Percentiles rank a stretch among this genome's conserved stretches.
Conservation (phyloP, 2,797 vertebrate genomes). For the Poecilia velifera region DNA sequence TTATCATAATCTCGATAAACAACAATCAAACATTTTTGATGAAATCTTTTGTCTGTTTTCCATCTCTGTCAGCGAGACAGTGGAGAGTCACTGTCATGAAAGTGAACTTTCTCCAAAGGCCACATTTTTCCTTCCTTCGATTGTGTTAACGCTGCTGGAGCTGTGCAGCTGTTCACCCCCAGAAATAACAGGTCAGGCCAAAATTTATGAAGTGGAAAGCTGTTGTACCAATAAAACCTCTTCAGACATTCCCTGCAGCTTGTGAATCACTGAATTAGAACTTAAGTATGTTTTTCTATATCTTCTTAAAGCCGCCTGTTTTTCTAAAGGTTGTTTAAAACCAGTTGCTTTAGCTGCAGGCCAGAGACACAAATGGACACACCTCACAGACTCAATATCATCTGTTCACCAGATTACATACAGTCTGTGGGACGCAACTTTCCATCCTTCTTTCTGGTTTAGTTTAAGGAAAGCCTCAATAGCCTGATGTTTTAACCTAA, state of each 20-base stretch:
- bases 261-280: constrained; percentile 30
- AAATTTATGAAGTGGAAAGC: constrained; percentile 25
- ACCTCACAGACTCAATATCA: background rate
- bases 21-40: background rate
- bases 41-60: background rate
- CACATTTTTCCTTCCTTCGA: background rate
- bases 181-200: constrained; percentile 13
- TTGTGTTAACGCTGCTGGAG: constrained; percentile 3
- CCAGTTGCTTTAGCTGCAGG: constrained; percentile 1
- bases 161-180: constrained; percentile 8
- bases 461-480: background rate
- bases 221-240: constrained; percentile 20
- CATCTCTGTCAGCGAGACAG: background rate
- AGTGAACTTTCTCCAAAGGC: constrained; percentile 7
- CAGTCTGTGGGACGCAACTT: background rate
- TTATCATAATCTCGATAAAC: background rate
- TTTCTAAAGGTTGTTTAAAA: background rate
- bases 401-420: background rate
- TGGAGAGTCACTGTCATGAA: background rate
- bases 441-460: background rate
- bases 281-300: background rate
- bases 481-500: background rate
- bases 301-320: background rate
- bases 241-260: constrained; percentile 25
- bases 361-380: background rate